phyloP scores from a whole-genome alignment of 2,113 vertebrate species.

The Entomyzon cyanotis region DNA sequence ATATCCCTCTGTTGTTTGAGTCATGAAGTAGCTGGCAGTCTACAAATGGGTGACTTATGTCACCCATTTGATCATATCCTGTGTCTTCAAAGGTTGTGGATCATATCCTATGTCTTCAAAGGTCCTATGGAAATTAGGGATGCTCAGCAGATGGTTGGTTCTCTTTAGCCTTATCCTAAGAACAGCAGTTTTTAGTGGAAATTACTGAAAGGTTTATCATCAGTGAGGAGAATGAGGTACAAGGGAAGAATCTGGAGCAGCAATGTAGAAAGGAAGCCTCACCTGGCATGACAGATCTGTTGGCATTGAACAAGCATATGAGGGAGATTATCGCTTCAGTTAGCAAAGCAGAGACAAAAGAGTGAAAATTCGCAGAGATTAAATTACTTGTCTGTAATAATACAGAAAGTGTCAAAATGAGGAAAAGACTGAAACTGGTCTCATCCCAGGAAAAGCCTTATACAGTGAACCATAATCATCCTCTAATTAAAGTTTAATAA shows the following conservation, averaged over 20 bases:
- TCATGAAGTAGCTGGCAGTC: not conserved
- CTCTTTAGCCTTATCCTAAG: not conserved
- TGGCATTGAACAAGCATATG: not conserved
- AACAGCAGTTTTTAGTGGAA: not conserved
- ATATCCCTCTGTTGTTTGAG: not conserved
- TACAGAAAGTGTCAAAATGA: not conserved
- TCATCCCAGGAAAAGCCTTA: not conserved
- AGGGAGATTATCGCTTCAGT: not conserved
- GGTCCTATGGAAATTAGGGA: not conserved
- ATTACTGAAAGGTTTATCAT: not conserved
- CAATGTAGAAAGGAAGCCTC: not conserved
- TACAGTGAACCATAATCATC: not conserved
- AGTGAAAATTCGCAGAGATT: not conserved
- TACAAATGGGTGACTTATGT: not conserved
- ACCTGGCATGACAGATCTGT: not conserved
- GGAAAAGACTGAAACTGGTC: not conserved
- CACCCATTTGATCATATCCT: not conserved
- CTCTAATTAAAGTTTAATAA: not conserved
- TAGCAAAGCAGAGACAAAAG: not conserved
- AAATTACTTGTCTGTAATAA: not conserved
- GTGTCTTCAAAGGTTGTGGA: not conserved
- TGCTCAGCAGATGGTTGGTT: not conserved
- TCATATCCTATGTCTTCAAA: not conserved
- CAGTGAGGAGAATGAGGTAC: rapidly evolving
- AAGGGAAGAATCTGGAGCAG: not conserved